Evolutionary conservation across 2,113 vertebrate species (phyloP).

Genomic region (Opisthocomus hoazin): DNA sequence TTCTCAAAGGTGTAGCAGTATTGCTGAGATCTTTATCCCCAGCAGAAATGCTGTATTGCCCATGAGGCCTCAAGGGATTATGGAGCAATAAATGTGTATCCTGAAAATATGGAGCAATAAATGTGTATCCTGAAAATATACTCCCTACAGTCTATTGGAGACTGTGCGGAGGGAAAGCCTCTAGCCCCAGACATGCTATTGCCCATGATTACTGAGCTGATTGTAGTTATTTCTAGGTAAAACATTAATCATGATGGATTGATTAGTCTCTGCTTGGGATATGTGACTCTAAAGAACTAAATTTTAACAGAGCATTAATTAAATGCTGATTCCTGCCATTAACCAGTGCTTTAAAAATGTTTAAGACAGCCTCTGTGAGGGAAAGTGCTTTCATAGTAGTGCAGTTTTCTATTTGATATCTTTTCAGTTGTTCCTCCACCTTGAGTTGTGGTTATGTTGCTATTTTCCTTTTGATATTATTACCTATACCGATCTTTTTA

Average conservation of each 20-base stretch:
- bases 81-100: background rate
- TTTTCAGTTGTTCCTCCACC: background rate
- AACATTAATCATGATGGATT: background rate
- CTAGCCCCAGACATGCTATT: background rate
- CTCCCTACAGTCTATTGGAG: background rate
- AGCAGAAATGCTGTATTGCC: background rate
- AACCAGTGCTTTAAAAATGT: background rate
- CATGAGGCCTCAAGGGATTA: too few species aligned
- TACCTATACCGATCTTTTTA: background rate
- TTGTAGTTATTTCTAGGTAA: background rate
- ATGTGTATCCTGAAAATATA: background rate
- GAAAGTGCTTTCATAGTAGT: background rate
- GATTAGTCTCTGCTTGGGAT: background rate
- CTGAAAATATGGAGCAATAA: background rate
- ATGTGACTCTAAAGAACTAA: background rate
- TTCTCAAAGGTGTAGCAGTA: background rate
- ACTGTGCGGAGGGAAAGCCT: background rate
- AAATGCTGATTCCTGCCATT: background rate
- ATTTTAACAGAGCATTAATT: background rate
- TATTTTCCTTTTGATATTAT: background rate
- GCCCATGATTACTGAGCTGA: background rate
- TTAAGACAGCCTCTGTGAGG: background rate
- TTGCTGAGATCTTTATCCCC: background rate
- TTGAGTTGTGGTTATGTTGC: background rate
- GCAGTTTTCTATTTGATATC: background rate